Evolutionary conservation across 2,888 invertebrate species (phyloP).

Genomic region (Lithophane semibrunnea): DNA sequence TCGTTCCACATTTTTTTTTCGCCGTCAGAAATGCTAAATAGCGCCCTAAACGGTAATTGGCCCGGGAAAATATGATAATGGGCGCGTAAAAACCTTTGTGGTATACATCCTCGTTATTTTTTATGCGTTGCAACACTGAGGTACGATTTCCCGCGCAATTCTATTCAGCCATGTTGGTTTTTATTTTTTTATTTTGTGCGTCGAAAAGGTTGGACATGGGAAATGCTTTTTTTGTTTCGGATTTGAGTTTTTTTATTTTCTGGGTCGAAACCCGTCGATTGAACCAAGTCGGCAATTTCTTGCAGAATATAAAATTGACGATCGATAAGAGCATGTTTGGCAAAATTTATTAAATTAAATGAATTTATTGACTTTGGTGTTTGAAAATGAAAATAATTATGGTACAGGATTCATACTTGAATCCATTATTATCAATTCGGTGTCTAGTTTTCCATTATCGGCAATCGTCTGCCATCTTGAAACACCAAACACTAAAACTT

Average conservation of each 20-base stretch:
- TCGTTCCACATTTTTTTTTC: conserved; percentile 65
- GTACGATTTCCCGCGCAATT: conserved; percentile 77
- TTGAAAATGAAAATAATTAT: too few species aligned
- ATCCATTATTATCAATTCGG: too few species aligned
- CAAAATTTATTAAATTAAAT: too few species aligned
- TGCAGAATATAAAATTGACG: too few species aligned
- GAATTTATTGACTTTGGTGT: too few species aligned
- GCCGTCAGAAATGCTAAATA: conserved; percentile 80
- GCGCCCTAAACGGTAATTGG: conserved; percentile 82
- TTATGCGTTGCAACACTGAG: conserved; percentile 73
- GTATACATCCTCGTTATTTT: conserved; percentile 82
- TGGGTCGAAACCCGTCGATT: background rate
- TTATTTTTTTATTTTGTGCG: conserved; percentile 65
- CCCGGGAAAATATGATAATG: conserved; percentile 86
- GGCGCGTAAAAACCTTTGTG: conserved; percentile 83
- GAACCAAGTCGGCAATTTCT: background rate
- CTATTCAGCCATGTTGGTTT: conserved; percentile 76
- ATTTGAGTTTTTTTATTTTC: background rate
- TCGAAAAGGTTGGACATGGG: conserved; percentile 57
- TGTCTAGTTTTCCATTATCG: too few species aligned
- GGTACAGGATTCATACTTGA: too few species aligned
- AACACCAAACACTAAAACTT: too few species aligned
- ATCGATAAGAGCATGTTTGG: too few species aligned
- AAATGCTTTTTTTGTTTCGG: conserved; percentile 27
- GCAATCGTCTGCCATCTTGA: too few species aligned